Percentiles rank a stretch among this genome's conserved stretches.
Conservation (phyloP, 2,797 vertebrate genomes). For the Pseudocheirus occidentalis region DNA sequence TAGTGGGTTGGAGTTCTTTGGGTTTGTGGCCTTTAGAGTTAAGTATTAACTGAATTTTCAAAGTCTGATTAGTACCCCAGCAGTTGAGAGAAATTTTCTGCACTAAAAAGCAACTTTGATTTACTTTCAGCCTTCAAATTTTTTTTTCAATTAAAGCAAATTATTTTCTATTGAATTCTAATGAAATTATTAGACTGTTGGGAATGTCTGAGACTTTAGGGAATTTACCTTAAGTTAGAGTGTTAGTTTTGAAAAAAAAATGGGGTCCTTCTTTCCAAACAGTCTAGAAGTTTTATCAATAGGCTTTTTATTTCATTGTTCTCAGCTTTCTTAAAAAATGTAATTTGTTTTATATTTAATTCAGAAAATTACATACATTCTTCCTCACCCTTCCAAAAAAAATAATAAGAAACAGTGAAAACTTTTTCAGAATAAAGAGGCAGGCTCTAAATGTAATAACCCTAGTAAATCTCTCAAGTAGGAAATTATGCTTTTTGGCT, state of each 20-base stretch:
- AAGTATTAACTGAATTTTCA: not conserved
- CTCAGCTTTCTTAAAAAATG: not conserved
- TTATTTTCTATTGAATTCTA: not conserved
- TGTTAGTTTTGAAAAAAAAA: not conserved
- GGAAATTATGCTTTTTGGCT: not conserved
- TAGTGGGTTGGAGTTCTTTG: not conserved
- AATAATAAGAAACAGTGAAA: not conserved
- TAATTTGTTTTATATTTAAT: not conserved
- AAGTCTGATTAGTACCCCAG: not conserved
- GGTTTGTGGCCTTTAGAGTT: not conserved
- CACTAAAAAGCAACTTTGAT: not conserved
- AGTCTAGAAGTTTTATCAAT: not conserved
- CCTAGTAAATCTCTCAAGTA: not conserved
- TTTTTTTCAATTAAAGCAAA: not conserved
- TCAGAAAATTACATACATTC: not conserved
- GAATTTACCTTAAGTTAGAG: not conserved
- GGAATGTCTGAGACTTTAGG: not conserved
- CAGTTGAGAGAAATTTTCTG: not conserved
- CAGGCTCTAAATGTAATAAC: not conserved
- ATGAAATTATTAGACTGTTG: not conserved
- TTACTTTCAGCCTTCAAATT: not conserved
- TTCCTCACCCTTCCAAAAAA: not conserved
- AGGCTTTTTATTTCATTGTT: not conserved
- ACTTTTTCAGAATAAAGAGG: not conserved
- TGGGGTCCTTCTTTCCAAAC: not conserved